Evolutionary conservation across 2,888 invertebrate genomes (phyloP).

Genomic region (Ormyrus thymus): DNA sequence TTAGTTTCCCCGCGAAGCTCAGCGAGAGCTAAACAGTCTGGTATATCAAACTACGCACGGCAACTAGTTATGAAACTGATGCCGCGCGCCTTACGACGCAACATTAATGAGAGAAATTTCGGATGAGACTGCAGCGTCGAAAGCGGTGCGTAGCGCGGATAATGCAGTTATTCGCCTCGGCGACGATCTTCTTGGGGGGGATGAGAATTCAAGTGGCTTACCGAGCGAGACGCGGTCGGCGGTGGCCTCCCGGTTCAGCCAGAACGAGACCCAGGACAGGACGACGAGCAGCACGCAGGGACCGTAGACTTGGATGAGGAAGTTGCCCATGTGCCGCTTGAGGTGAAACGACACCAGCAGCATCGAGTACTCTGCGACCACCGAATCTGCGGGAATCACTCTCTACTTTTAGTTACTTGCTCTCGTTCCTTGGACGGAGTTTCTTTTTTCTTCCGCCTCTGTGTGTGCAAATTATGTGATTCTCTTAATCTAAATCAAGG

Average conservation of each 20-base stretch:
- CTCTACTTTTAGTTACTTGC: not conserved
- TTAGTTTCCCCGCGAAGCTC: not conserved
- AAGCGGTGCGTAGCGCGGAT: too few species aligned
- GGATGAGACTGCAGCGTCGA: too few species aligned
- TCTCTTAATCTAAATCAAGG: too few species aligned
- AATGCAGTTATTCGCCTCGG: not conserved
- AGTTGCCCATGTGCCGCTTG: slow-evolving; percentile 90
- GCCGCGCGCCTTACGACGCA: not conserved
- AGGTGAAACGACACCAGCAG: slow-evolving; percentile 85
- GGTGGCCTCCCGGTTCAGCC: slow-evolving; percentile 90
- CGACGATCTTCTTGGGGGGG: too few species aligned
- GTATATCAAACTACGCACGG: not conserved
- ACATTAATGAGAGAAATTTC: not conserved
- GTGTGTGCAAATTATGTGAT: too few species aligned
- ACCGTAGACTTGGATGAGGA: slow-evolving; percentile 90
- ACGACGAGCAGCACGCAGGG: slow-evolving; percentile 89
- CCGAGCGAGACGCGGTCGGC: slow-evolving; percentile 88
- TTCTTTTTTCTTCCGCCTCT: too few species aligned
- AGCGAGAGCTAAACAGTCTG: not conserved
- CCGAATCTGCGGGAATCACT: slow-evolving; percentile 48
- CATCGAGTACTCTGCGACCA: slow-evolving; percentile 82
- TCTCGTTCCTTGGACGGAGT: too few species aligned
- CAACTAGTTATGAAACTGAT: not conserved
- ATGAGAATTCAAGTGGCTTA: slow-evolving; percentile 68
- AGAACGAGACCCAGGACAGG: slow-evolving; percentile 91